Conservation (phyloP, 2,113 vertebrate genomes). For the Butorides virescens region DNA sequence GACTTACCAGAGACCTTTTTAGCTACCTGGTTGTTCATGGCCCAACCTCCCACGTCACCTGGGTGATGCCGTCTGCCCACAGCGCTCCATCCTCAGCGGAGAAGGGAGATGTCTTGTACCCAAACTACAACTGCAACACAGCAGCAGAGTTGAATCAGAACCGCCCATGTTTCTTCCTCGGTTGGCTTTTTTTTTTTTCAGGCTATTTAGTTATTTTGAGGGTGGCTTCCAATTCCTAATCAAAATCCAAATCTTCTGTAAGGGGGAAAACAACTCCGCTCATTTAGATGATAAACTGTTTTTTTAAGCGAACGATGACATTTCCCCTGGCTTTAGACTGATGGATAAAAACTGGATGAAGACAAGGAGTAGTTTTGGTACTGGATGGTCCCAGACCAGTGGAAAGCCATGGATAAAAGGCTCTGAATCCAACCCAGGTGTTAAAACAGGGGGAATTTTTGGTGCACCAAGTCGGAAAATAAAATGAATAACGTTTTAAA, state of each 20-base stretch:
- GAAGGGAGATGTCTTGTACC: not conserved
- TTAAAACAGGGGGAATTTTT: not conserved
- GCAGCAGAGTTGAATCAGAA: not conserved
- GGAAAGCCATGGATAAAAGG: not conserved
- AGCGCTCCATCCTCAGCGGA: not conserved
- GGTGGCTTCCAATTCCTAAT: not conserved
- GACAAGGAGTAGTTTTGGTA: not conserved
- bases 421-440: not conserved
- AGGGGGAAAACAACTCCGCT: not conserved
- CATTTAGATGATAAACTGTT: not conserved
- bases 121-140: not conserved
- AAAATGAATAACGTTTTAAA: not conserved
- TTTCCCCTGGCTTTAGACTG: not conserved
- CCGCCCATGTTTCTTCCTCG: not conserved
- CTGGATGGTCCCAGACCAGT: not conserved
- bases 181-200: not conserved
- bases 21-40: not conserved
- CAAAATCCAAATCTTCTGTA: not conserved
- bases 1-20: not conserved
- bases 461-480: not conserved
- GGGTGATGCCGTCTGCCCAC: not conserved
- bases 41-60: rapidly evolving
- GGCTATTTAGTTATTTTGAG: not conserved
- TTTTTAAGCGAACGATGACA: not conserved
- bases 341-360: not conserved